These are phyloP conservation scores for Spilogale gracilis DNA, from an alignment of 2,113 vertebrate genomes.

Conservation along the genomic window DNA sequence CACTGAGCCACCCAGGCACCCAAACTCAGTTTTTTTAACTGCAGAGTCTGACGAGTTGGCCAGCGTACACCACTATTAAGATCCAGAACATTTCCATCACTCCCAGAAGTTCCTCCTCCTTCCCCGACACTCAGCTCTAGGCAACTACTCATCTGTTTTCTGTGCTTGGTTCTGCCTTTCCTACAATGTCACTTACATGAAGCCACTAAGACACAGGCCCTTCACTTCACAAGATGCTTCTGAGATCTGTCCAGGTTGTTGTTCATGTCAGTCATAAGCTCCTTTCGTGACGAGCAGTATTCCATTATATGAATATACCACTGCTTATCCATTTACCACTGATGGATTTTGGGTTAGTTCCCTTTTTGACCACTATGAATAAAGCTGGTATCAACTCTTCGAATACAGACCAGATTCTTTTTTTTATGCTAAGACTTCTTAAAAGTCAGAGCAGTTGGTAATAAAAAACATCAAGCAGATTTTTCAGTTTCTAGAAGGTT, in stretches of 20 bases:
- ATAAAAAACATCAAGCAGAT: not conserved
- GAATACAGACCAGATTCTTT: not conserved
- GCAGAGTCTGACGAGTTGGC: not conserved
- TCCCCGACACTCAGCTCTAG: not conserved
- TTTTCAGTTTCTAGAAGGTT: constrained; percentile 10
- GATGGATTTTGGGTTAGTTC: not conserved
- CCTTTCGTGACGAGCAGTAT: too few relatives aligned
- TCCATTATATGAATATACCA: too few relatives aligned
- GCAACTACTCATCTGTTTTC: not conserved
- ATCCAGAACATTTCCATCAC: not conserved
- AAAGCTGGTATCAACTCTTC: not conserved
- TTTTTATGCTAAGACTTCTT: not conserved
- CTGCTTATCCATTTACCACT: not conserved
- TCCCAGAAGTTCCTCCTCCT: not conserved
- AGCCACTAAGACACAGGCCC: not conserved
- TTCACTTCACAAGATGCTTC: not conserved
- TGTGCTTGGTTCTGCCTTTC: not conserved
- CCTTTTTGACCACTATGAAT: not conserved
- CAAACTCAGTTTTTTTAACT: not conserved
- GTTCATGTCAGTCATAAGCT: not conserved
- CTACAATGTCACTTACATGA: not conserved
- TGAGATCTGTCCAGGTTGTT: not conserved
- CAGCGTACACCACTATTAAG: not conserved
- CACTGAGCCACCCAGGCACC: too few relatives aligned
- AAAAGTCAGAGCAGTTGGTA: not conserved